Base-by-base conservation (phyloP, 2,888 invertebrate genomes). In the Ormyrus thymus region DNA sequence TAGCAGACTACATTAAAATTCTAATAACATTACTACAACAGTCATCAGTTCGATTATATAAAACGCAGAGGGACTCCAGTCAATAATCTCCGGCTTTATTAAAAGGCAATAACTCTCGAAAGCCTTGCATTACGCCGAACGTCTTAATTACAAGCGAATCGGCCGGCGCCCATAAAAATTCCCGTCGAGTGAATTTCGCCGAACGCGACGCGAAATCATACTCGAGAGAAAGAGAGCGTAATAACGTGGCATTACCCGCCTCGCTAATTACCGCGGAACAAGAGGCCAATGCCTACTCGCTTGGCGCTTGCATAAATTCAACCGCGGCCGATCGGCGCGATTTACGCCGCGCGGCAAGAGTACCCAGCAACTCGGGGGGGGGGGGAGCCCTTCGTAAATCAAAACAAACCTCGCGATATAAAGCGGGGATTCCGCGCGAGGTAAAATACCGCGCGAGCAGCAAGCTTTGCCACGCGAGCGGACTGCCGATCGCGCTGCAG, bases 331-430 rank as follows among this genome's bases (percentile, higher is more conserved):
- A 29, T 29, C 29, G 29, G 29, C 29, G 29, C 29, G 29, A 29
- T 29, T 56, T 8, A 45, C 50, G 3, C 29, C 43, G n/a, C 45
- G 15, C 46, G 9, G 13, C n/a, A 46, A 73, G 65, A 73, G 65
- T 65, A 65, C 48, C 56, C 73, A 29, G 65, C 65, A 64, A 65
- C 64, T 73, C 64, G 56, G 55, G 13, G 29, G n/a, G 11, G 48
- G 7, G 10, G 50, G 7, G 10, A 43, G 56, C 58, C 10, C n/a
- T 43, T 50, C 58, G 51, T 45, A 58, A 62, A 58, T 65, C 50
- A 9, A 10, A 43, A n/a, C 43, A 13, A 51, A 51, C 58, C 13
- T 74, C 43, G 53, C 48, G 59, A 66, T 74, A 58, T 58, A 45
- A 1, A 8, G 50, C 29, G 6, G 29, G 3, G 29, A 29, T 29